Conservation (phyloP, 2,113 vertebrate genomes). For the Haemorhous mexicanus region DNA sequence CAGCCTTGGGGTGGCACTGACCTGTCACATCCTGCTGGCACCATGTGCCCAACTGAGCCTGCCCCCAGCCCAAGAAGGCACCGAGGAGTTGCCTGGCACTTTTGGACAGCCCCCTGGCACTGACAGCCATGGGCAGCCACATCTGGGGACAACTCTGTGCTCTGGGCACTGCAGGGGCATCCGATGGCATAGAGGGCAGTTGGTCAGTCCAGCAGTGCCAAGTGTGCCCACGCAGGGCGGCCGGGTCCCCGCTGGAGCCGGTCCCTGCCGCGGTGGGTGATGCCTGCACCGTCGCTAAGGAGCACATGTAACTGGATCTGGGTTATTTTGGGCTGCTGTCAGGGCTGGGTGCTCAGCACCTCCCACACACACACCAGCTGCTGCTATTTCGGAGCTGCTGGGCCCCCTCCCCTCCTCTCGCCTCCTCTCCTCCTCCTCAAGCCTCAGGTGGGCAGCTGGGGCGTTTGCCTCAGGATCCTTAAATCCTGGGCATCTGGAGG, state of each 20-base stretch:
- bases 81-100: neutral
- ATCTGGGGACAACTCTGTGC: neutral
- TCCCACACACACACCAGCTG: conserved; percentile 73
- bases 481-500: neutral
- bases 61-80: too few species aligned
- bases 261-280: conserved; percentile 12
- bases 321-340: conserved; percentile 81
- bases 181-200: rapidly evolving
- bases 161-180: neutral
- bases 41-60: neutral
- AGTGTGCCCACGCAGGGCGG: rapidly evolving
- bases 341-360: conserved; percentile 71
- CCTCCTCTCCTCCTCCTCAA: conserved; percentile 4
- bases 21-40: neutral
- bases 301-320: conserved; percentile 72
- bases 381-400: conserved; percentile 68
- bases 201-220: rapidly evolving
- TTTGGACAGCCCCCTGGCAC: neutral
- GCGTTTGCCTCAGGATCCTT: neutral
- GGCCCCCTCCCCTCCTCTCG: conserved; percentile 18
- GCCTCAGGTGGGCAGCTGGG: neutral
- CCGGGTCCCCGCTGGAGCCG: neutral
- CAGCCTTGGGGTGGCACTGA: neutral
- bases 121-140: rapidly evolving
- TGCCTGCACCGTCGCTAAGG: conserved; percentile 58